phyloP scores from a whole-genome alignment of 2,888 invertebrate genomes.

The Alcis repandata region DNA sequence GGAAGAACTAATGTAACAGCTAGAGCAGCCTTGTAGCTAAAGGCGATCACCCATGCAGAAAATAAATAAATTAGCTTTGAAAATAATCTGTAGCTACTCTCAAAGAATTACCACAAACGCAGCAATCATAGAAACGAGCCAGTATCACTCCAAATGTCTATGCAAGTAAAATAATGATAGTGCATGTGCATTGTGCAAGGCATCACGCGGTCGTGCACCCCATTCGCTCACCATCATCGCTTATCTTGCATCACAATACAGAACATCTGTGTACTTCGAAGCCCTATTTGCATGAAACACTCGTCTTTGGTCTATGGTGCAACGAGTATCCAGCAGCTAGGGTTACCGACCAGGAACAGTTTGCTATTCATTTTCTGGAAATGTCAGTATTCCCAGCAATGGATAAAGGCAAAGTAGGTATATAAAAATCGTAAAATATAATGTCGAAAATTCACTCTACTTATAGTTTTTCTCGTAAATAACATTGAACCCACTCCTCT shows the following conservation, averaged over 20 bases:
- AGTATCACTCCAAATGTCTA: slow-evolving; percentile 34
- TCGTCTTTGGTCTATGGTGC: slow-evolving; percentile 14
- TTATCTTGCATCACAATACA: slow-evolving; percentile 44
- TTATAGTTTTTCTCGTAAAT: too few relatives aligned
- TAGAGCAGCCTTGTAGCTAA: too few relatives aligned
- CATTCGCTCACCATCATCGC: slow-evolving; percentile 43
- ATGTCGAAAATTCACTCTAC: too few relatives aligned
- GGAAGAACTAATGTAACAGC: too few relatives aligned
- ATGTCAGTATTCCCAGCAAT: neutral
- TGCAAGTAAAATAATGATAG: slow-evolving; percentile 34
- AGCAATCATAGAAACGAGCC: slow-evolving; percentile 17
- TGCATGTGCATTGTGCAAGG: slow-evolving; percentile 41
- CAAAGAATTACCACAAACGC: neutral
- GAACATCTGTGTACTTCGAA: slow-evolving; percentile 39
- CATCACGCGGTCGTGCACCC: slow-evolving; percentile 42
- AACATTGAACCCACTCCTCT: too few relatives aligned
- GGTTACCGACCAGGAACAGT: neutral
- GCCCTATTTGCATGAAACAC: slow-evolving; percentile 36
- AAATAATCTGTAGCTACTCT: too few relatives aligned
- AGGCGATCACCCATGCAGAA: too few relatives aligned
- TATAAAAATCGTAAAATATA: too few relatives aligned
- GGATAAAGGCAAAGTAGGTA: too few relatives aligned
- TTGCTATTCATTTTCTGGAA: neutral
- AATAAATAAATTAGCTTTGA: too few relatives aligned
- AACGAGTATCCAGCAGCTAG: slow-evolving; percentile 14